phyloP scores from a whole-genome alignment of 2,797 vertebrate genomes.

The Enteromius radiatus region DNA sequence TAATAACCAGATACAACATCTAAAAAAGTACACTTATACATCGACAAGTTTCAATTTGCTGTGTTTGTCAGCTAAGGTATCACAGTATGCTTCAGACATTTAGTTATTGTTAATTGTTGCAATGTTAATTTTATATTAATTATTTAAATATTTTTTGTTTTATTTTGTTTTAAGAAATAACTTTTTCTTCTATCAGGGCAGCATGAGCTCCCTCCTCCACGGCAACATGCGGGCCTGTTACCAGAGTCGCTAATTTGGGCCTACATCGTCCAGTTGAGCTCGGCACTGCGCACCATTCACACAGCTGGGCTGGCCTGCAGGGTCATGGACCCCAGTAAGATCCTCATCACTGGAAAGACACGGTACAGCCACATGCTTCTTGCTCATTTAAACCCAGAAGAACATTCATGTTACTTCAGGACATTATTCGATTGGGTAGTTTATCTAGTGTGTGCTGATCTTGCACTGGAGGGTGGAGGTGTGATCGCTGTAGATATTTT shows the following conservation, averaged over 20 bases:
- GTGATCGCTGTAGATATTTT: neutral
- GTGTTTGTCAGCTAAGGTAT: neutral
- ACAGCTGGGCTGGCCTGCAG: conserved; percentile 96
- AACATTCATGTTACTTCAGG: neutral
- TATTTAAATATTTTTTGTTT: neutral
- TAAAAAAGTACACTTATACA: neutral
- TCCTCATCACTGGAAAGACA: conserved; percentile 98
- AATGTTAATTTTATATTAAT: neutral
- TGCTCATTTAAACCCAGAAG: neutral
- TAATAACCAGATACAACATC: neutral
- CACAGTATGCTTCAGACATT: neutral
- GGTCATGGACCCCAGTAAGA: conserved; percentile 99
- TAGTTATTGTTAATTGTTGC: neutral
- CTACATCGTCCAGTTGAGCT: conserved; percentile 97
- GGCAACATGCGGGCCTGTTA: conserved; percentile 94
- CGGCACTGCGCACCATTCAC: conserved; percentile 94
- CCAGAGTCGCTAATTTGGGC: conserved; percentile 99
- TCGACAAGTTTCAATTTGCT: neutral
- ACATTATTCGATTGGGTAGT: too few relatives aligned
- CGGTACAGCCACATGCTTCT: conserved; percentile 78
- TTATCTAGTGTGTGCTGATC: neutral
- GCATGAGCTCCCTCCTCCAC: conserved; percentile 94
- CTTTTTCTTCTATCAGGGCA: conserved; percentile 83
- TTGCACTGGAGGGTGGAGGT: neutral
- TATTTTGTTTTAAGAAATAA: neutral